Base-by-base conservation (phyloP, 1,140 invertebrate genomes). In the Cardiocondyla obscurior region DNA sequence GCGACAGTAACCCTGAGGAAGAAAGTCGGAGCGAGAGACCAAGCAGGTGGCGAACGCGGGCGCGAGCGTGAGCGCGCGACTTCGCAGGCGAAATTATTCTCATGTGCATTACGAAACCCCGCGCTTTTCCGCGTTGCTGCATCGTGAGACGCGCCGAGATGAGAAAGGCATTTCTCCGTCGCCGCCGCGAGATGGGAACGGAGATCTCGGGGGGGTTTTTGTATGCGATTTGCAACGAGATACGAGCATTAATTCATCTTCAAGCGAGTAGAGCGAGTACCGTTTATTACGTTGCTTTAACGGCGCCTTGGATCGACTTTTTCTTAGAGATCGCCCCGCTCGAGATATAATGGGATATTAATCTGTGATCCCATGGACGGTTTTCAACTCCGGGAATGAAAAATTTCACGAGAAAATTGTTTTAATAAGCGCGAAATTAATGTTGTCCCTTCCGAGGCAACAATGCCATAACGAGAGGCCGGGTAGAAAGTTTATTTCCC, bases 11-110 rank as follows among this genome's bases (percentile, higher is more conserved):
- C 60, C 60, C 51, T 57, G 62, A 69, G 36, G 53, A 87, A 81
- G 86, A 87, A 87, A 87, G 85, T 81, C 82, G 70, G 67, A 87
- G 85, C 70, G 55, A 76, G 72, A 72, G 19, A 51, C 51, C 62
- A 12, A 6, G 44, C 65, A 58, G 74, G 60, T 79, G 74, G 44
- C 33, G 25, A 69, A 39, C 19, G 36, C 16, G 14, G 44, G 46
- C 33, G 30, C 51, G 25, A 74, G 30, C 51, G 19, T 7, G 36
- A 57, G 16, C 30, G 30, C 39, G 30, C 25, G 25, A 12, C 25
- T n/a, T 25, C n/a, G 44, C 49, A n/a, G 5, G 46, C 33, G 36
- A 83, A 65, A 55, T 36, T 69, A 44, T 84, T 77, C 69, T 65
- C 67, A 58, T 53, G 44, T 42, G 42, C 44, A 30, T 28, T 25